Evolutionary conservation across 53 echinoderm and acorn worm species (phyloP).

Genomic region (Pentamera pediparva): DNA sequence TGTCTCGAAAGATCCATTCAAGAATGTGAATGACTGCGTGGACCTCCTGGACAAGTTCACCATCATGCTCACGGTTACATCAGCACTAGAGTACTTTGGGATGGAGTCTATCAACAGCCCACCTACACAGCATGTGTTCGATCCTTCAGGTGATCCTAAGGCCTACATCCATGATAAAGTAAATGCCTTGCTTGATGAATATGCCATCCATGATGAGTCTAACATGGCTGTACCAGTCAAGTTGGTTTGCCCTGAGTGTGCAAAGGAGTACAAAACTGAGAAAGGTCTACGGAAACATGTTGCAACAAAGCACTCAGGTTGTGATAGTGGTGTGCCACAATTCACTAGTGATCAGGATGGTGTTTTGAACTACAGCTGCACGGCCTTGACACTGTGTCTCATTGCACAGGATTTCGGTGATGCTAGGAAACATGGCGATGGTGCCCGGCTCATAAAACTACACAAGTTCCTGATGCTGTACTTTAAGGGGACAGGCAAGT

Average conservation of each 20-base stretch:
- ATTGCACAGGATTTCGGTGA: slow-evolving; percentile 40
- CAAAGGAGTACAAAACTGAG: slow-evolving; percentile 4
- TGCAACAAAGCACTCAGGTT: background rate
- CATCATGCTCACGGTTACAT: background rate
- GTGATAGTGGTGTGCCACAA: background rate
- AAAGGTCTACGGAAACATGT: slow-evolving; percentile 2
- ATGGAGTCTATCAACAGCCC: slow-evolving; percentile 10
- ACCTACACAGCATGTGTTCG: background rate
- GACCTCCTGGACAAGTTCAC: slow-evolving; percentile 36
- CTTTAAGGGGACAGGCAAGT: slow-evolving; percentile 41
- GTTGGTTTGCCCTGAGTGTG: background rate
- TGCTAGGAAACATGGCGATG: slow-evolving; percentile 50
- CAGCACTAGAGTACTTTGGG: slow-evolving; percentile 6
- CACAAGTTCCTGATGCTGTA: slow-evolving; percentile 51
- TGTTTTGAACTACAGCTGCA: slow-evolving; percentile 44
- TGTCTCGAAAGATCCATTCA: slow-evolving; percentile 32
- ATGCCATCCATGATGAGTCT: slow-evolving; percentile 14
- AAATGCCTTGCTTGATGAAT: background rate
- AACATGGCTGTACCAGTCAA: background rate
- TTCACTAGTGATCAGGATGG: slow-evolving; percentile 23
- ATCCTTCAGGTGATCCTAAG: background rate
- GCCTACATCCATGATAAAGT: background rate
- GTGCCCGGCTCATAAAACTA: slow-evolving; percentile 35
- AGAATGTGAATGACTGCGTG: slow-evolving; percentile 30
- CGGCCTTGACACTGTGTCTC: slow-evolving; percentile 50